Evolutionary conservation across 2,797 vertebrate species (phyloP), one percentile per base, ranked within the genome.

Genomic region (Sebastolobus alascanus): DNA sequence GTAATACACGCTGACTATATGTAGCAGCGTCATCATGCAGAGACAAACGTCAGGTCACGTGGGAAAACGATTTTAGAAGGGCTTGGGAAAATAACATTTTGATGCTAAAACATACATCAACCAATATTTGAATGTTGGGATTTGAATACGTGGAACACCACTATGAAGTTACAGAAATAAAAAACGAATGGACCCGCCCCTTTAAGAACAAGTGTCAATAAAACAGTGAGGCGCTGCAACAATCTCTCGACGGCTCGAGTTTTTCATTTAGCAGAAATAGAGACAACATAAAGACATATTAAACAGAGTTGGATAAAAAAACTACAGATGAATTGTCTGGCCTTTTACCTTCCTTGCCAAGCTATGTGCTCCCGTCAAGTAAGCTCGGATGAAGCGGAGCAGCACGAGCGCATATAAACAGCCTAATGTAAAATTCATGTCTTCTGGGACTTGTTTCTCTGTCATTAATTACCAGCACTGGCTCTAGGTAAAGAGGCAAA

Each of bases 361-460:
- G 83, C 77, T n/a, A 40, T 75, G 65, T 43, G 71, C 85, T 85
- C 74, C 31, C 18, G 40, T 90, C 90, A 79, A 55, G 56, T 68
- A 82, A 69, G 84, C 64, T 75, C 50, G 82, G 84, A 90, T 84
- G 66, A 77, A 81, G 80, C 71, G 66, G 77, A 88, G 73, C 88
- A 79, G 87, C 79, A 80, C 76, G 79, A 84, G 76, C 13, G 77
- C 79, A 85, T 86, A 89, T 89, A 91, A 94, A 92, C 89, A 92
- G 77, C 85, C 89, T 92, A 67, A 93, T 94, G 89, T 79, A 92
- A 94, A 94, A 94, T 95, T 92, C 86, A 94, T 93, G 92, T 92
- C 92, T 87, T 82, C 82, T 82, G 91, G 92, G 94, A 90, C 91
- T 92, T 92, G 85, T 93, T 91, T 87, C 76, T 78, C 89, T 93